A percentile compares a stretch with the other conserved stretches of the same genome.
phyloP scores from a whole-genome alignment of 2,888 invertebrate species.

The Argyresthia goedartella region DNA sequence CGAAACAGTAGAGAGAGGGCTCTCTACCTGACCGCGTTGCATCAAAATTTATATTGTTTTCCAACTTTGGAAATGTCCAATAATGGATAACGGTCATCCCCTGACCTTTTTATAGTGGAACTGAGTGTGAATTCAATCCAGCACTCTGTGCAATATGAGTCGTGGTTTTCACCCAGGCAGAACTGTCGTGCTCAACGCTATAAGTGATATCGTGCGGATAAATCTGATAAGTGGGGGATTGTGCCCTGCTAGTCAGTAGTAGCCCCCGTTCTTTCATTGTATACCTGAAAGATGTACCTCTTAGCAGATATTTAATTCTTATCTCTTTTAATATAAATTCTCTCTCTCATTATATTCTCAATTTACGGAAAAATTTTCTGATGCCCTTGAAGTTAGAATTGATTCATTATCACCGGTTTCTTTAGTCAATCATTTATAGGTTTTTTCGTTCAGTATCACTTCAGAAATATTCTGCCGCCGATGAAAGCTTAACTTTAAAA shows the following conservation, averaged over 20 bases:
- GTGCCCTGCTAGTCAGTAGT: not conserved
- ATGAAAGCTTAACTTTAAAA: too few relatives aligned
- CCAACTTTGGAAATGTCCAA: too few relatives aligned
- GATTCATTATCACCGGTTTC: too few relatives aligned
- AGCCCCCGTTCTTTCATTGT: not conserved
- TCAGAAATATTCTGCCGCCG: not conserved
- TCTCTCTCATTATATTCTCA: not conserved
- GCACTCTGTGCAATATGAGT: not conserved
- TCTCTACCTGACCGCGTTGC: too few relatives aligned
- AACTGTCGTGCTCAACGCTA: not conserved
- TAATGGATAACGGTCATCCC: too few relatives aligned
- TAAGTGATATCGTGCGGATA: not conserved
- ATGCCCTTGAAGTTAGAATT: too few relatives aligned
- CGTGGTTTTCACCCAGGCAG: conserved; percentile 1
- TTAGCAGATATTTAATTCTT: not conserved
- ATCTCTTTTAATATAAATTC: conserved; percentile 5
- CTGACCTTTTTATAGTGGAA: not conserved
- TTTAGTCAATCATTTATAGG: too few relatives aligned
- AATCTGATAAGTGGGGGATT: not conserved
- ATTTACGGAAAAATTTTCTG: not conserved
- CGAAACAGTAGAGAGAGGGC: too few relatives aligned
- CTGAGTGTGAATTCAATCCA: not conserved
- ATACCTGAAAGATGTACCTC: not conserved
- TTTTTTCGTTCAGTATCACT: not conserved
- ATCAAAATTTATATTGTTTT: not conserved